Base-by-base conservation (phyloP, 1,140 invertebrate genomes). In the Euura saliciscinereae region DNA sequence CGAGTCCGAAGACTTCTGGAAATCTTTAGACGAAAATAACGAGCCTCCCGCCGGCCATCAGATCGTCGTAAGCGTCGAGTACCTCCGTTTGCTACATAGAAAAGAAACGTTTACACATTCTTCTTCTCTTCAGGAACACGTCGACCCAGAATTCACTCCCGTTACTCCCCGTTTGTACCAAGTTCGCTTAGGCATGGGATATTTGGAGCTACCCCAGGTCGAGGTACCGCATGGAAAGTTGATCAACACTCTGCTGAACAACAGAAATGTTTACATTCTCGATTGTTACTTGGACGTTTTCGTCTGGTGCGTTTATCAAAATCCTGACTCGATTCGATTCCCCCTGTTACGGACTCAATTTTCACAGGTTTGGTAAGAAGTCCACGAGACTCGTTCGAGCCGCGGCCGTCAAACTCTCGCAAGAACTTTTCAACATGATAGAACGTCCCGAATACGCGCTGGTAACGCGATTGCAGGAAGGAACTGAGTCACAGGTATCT, bases 201-300 rank as follows among this genome's bases (percentile, higher is more conserved):
- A 99, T 85, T 88, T 99, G 76, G 98, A 99, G 87, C 88, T 99
- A 74, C 98, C 98, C 7, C 99, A 99, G 90, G 95, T 96, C 6
- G 94, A 97, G 86, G 89, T 95, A 71, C 92, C 94, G 8, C 91
- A 94, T 73, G 92, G 92, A 74, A 94, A 94, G 83, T 85, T 95
- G 42, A 88, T 91, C 71, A 91, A 94, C 77, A 90, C 91, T 2
- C 87, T 98, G 76, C 89, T 99, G 13, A 93, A 95, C 73, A 97
- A 96, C 71, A 94, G 97, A 82, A 96, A 97, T 88, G 98, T 99
- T 2, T 99, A 99, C 85, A 97, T 99, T 83, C 89, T 99, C 43
- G 99, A 99, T 85, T 98, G 97, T 82, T 94, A 94, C 80, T 89
- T 94, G 45, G 99, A 99, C 86, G 92, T 99, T n/a, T 99, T 98